Evolutionary conservation across 2,797 vertebrate genomes (phyloP).

Genomic region (Pipistrellus nathusii): DNA sequence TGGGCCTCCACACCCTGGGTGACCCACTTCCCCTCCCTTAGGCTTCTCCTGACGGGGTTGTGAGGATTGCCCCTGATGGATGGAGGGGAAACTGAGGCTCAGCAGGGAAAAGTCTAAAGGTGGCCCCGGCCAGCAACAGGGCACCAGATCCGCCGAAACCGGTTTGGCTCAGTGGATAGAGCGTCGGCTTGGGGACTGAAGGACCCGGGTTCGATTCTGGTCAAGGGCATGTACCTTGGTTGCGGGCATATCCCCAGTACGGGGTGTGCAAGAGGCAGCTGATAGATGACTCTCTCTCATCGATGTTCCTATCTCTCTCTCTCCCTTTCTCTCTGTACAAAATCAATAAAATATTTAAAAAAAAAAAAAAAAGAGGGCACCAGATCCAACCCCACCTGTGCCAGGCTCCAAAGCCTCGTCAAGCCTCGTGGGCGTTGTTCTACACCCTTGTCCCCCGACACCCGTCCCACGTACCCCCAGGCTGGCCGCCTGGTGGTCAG

Average conservation of each 20-base stretch:
- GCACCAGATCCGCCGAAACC: too few species aligned
- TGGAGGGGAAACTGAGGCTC: not conserved
- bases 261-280: too few species aligned
- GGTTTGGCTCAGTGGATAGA: too few species aligned
- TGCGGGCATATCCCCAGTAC: too few species aligned
- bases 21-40: not conserved
- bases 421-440: not conserved
- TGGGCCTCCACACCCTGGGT: fast-evolving
- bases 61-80: not conserved
- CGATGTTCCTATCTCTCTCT: too few species aligned
- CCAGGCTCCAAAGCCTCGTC: not conserved
- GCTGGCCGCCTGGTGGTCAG: not conserved
- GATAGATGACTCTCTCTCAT: too few species aligned
- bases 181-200: too few species aligned
- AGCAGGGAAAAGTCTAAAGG: not conserved
- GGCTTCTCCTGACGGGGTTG: fast-evolving
- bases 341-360: too few species aligned
- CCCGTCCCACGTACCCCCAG: not conserved
- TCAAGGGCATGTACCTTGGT: too few species aligned
- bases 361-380: too few species aligned
- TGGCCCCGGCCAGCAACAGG: not conserved
- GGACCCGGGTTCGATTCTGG: too few species aligned
- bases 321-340: too few species aligned
- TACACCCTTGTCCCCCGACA: not conserved
- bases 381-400: not conserved